Conservation (phyloP, 2,113 vertebrate genomes). For the Isurus oxyrinchus region DNA sequence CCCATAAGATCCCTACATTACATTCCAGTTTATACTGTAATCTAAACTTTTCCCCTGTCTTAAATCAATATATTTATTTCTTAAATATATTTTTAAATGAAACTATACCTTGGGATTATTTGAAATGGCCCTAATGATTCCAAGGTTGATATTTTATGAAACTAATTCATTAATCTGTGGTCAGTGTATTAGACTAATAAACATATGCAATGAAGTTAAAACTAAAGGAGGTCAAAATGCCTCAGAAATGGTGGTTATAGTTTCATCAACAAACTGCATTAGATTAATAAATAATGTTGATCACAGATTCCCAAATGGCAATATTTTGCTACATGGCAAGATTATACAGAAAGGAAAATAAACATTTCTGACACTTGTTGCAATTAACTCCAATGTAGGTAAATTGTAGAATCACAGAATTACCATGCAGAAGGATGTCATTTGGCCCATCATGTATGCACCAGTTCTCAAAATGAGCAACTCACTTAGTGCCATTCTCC, state of each 20-base stretch:
- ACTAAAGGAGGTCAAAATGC: background rate
- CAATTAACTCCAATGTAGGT: background rate
- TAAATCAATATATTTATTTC: background rate
- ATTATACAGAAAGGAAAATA: background rate
- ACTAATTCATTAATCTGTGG: background rate
- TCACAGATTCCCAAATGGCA: background rate
- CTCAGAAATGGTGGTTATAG: background rate
- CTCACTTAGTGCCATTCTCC: too few relatives aligned
- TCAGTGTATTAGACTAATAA: background rate
- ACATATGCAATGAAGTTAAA: background rate
- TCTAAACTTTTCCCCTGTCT: background rate
- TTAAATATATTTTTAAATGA: background rate
- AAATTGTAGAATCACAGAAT: background rate
- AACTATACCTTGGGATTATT: background rate
- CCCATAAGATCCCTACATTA: background rate
- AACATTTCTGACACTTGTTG: background rate
- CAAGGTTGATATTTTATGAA: background rate
- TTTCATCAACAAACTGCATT: slow-evolving; percentile 11
- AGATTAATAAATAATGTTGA: background rate
- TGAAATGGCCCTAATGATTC: background rate
- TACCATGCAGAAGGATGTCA: too few relatives aligned
- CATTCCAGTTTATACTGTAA: background rate
- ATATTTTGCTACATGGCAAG: background rate
- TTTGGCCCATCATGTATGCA: too few relatives aligned
- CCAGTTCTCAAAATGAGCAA: too few relatives aligned